Percentiles rank a stretch among this genome's conserved stretches.
These are phyloP conservation scores for Prosopocoilus inquinatus DNA, from an alignment of 2,888 invertebrate species.

Conservation along the genomic window DNA sequence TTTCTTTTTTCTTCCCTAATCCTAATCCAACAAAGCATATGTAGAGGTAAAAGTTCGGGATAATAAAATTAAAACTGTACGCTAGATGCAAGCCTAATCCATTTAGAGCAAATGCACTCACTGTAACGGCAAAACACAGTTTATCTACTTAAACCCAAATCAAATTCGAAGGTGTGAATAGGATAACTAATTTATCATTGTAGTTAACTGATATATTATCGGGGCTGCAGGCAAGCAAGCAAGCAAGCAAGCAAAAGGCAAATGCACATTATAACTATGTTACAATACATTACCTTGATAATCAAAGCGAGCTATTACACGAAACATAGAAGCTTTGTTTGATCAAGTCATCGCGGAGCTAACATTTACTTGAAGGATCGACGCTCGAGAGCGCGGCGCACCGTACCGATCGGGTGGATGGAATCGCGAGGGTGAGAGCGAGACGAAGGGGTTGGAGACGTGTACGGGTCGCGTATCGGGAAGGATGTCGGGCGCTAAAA, in stretches of 20 bases:
- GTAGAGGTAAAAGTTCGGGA: too few species aligned
- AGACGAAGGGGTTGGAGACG: too few species aligned
- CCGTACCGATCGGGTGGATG: not conserved
- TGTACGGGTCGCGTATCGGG: too few species aligned
- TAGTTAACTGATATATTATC: not conserved
- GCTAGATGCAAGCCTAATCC: too few species aligned
- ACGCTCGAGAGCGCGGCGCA: not conserved
- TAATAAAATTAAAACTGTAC: too few species aligned
- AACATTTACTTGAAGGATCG: not conserved
- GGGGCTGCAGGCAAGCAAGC: not conserved
- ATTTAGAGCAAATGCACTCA: not conserved
- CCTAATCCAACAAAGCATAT: too few species aligned
- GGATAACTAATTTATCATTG: not conserved
- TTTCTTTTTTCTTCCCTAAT: too few species aligned
- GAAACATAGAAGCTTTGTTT: not conserved
- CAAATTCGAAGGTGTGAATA: not conserved
- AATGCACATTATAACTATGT: not conserved
- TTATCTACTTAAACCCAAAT: not conserved
- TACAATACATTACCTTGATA: not conserved
- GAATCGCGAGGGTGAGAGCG: too few species aligned
- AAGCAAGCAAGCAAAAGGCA: not conserved
- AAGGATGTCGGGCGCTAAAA: not conserved
- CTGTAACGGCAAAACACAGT: not conserved
- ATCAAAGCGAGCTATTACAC: slow-evolving; percentile 1
- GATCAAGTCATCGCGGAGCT: not conserved